These are phyloP conservation scores for Oceanites oceanicus DNA, from an alignment of 2,113 vertebrate species.

Conservation along the genomic window DNA sequence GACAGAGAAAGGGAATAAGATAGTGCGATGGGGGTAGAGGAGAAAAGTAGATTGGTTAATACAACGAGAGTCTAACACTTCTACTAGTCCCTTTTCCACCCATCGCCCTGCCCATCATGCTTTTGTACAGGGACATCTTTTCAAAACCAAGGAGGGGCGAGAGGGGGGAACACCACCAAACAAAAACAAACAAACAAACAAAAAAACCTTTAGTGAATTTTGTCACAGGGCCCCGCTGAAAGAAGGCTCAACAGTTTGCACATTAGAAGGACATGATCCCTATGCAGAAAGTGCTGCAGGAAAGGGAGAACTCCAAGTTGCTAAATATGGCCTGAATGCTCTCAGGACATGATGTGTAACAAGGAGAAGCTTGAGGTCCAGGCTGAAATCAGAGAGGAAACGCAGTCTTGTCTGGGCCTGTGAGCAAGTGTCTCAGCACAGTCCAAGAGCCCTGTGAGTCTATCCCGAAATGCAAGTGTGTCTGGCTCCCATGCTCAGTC, in stretches of 20 bases:
- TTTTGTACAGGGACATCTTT: neutral
- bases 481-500: slow-evolving; percentile 76
- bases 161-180: neutral
- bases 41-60: neutral
- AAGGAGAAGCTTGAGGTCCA: slow-evolving; percentile 65
- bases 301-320: slow-evolving; percentile 54
- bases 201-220: slow-evolving; percentile 36
- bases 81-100: neutral
- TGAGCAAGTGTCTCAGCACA: slow-evolving; percentile 28
- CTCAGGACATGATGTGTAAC: slow-evolving; percentile 52
- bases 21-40: neutral
- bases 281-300: slow-evolving; percentile 70
- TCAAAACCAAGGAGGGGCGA: neutral
- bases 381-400: slow-evolving; percentile 72
- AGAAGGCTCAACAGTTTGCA: slow-evolving; percentile 54
- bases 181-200: neutral
- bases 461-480: neutral
- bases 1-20: neutral
- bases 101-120: neutral
- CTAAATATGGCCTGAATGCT: slow-evolving; percentile 54
- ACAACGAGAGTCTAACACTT: neutral
- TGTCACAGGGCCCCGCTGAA: slow-evolving; percentile 57
- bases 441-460: neutral
- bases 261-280: slow-evolving; percentile 30
- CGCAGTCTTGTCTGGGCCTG: neutral